phyloP scores from a whole-genome alignment of 2,888 invertebrate species.

The Mallateleia sp. region DNA sequence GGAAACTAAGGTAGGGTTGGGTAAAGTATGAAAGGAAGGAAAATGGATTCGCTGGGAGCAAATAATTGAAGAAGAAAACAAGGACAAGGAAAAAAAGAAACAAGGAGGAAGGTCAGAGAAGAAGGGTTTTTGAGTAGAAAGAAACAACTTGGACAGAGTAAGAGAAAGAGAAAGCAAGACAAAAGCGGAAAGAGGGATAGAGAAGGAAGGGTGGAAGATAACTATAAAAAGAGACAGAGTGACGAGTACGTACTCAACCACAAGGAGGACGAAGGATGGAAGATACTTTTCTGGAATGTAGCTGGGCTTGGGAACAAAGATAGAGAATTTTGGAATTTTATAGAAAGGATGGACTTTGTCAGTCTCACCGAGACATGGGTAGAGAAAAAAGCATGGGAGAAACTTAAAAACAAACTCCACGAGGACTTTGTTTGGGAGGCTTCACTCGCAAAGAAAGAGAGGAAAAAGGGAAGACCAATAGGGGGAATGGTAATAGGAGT shows the following conservation, averaged over 20 bases:
- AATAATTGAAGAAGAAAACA: too few species aligned
- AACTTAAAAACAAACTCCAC: neutral
- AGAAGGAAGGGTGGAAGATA: too few species aligned
- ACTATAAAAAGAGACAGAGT: too few species aligned
- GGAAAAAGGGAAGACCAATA: slow-evolving; percentile 7
- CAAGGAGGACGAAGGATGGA: too few species aligned
- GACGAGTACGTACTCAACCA: too few species aligned
- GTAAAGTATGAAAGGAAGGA: neutral
- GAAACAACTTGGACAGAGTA: too few species aligned
- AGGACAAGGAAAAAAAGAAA: neutral
- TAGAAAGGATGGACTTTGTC: slow-evolving; percentile 39
- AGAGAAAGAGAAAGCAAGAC: too few species aligned
- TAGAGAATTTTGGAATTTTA: too few species aligned
- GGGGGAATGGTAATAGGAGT: slow-evolving; percentile 2
- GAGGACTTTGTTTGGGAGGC: neutral
- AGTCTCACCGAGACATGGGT: slow-evolving; percentile 72
- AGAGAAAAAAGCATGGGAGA: slow-evolving; percentile 64
- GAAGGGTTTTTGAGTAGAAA: neutral
- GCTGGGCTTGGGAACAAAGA: too few species aligned
- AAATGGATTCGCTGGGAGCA: neutral
- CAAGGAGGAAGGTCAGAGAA: neutral
- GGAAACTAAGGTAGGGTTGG: neutral
- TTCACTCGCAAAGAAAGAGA: neutral
- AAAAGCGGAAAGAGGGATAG: too few species aligned
- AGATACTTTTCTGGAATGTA: too few species aligned